Evolutionary conservation across 2,888 invertebrate genomes (phyloP).

Genomic region (Camponotus fellah): DNA sequence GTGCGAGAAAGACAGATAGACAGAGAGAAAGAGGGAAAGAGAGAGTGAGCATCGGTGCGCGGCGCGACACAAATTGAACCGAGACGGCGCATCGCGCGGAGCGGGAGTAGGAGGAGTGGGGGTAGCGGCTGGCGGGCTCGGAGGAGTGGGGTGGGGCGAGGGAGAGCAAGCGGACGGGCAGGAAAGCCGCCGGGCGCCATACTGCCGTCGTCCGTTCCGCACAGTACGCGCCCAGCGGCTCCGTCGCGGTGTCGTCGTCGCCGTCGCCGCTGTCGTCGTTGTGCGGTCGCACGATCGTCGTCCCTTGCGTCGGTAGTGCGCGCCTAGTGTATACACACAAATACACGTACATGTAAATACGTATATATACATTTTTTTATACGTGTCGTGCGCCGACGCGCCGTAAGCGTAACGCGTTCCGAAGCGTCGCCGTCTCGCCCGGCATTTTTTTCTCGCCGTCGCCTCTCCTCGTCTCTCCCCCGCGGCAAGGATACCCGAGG

Average conservation of each 20-base stretch:
- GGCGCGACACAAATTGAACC: constrained; percentile 17
- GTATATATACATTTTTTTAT: not conserved
- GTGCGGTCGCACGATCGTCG: constrained; percentile 38
- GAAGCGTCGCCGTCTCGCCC: constrained; percentile 37
- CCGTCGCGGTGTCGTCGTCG: constrained; percentile 68
- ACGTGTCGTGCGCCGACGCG: constrained; percentile 30
- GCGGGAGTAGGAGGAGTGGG: constrained; percentile 25
- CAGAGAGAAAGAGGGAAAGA: constrained; percentile 12
- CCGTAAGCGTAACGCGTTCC: constrained; percentile 31
- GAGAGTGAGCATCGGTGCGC: not conserved
- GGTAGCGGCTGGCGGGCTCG: not conserved
- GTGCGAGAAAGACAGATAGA: not conserved
- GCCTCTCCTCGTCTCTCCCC: not conserved
- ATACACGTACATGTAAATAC: not conserved
- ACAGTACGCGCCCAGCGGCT: constrained; percentile 82
- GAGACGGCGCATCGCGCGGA: not conserved
- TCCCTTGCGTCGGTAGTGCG: constrained; percentile 26
- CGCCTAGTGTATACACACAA: not conserved
- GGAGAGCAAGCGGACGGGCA: constrained; percentile 65
- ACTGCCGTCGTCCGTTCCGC: constrained; percentile 77
- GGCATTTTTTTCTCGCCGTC: not conserved
- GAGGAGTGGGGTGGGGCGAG: constrained; percentile 42
- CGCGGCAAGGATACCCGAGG: constrained; percentile 15
- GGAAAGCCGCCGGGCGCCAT: constrained; percentile 81
- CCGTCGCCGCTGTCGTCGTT: constrained; percentile 47